phyloP scores from a whole-genome alignment of 2,113 vertebrate genomes.

The Ovis canadensis region DNA sequence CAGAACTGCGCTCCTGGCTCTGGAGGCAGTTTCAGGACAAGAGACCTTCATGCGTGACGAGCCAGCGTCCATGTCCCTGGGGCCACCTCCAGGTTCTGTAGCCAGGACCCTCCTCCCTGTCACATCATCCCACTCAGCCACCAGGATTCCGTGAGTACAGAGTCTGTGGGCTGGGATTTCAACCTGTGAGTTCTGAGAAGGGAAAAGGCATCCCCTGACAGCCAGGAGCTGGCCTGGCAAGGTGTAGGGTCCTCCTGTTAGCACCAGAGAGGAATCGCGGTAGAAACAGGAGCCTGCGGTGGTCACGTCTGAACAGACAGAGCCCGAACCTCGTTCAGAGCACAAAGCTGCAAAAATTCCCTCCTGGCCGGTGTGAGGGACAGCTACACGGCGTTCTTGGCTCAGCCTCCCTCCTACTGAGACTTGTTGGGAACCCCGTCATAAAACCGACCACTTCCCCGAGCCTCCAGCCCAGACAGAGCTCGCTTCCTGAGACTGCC shows the following conservation, averaged over 20 bases:
- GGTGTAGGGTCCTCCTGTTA: accelerated
- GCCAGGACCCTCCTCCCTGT: not conserved
- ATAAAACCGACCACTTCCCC: not conserved
- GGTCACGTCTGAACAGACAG: not conserved
- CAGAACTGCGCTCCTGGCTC: not conserved
- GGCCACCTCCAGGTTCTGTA: not conserved
- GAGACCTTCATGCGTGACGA: accelerated
- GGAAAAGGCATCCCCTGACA: not conserved
- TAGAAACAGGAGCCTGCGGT: not conserved
- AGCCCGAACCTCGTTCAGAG: accelerated
- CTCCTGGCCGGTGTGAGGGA: accelerated
- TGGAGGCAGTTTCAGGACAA: not conserved
- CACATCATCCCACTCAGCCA: not conserved
- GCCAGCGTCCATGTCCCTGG: not conserved
- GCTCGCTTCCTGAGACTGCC: not conserved
- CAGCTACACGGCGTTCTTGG: accelerated
- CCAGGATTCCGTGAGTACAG: not conserved
- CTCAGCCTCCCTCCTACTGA: too few relatives aligned
- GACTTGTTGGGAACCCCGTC: not conserved
- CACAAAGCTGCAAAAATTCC: accelerated
- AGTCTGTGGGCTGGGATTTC: not conserved
- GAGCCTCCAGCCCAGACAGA: not conserved
- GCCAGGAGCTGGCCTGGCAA: not conserved
- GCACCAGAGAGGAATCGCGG: accelerated
- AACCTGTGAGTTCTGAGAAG: not conserved